These are phyloP conservation scores for Parasteatoda tepidariorum DNA, from an alignment of 1,140 invertebrate species.

Conservation along the genomic window DNA sequence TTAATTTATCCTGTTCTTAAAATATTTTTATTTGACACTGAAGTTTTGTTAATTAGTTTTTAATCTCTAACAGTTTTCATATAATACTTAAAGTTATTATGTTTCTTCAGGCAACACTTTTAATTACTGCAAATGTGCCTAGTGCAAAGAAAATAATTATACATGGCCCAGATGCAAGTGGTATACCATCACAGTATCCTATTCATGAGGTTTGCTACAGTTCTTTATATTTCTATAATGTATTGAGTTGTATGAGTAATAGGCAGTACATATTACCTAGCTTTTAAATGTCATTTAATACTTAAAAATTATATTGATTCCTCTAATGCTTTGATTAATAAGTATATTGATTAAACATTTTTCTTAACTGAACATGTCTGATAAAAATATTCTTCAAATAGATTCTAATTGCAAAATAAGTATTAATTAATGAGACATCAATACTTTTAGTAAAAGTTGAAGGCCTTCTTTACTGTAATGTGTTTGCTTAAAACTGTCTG, in stretches of 20 bases:
- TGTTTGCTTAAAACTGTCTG: too few species aligned
- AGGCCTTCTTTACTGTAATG: too few species aligned
- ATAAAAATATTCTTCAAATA: too few species aligned
- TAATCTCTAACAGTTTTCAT: not conserved
- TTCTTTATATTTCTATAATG: not conserved
- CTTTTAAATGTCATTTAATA: not conserved
- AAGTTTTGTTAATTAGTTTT: not conserved
- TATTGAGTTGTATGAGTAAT: not conserved
- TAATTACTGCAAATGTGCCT: slow-evolving; percentile 98
- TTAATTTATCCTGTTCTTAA: not conserved
- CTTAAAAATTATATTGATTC: not conserved
- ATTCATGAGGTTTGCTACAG: slow-evolving; percentile 81
- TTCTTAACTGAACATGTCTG: too few species aligned
- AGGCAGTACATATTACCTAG: not conserved
- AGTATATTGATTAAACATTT: too few species aligned
- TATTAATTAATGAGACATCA: too few species aligned
- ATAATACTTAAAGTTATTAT: not conserved
- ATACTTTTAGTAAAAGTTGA: too few species aligned
- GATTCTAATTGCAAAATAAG: too few species aligned
- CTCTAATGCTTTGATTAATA: too few species aligned
- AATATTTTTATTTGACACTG: not conserved
- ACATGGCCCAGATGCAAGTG: slow-evolving; percentile 91
- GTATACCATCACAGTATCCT: slow-evolving; percentile 97
- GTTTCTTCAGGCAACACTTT: slow-evolving; percentile 79
- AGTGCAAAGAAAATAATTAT: slow-evolving; percentile 99